phyloP scores from a whole-genome alignment of 1,140 invertebrate genomes.

The Ceratosolen solmsi region DNA sequence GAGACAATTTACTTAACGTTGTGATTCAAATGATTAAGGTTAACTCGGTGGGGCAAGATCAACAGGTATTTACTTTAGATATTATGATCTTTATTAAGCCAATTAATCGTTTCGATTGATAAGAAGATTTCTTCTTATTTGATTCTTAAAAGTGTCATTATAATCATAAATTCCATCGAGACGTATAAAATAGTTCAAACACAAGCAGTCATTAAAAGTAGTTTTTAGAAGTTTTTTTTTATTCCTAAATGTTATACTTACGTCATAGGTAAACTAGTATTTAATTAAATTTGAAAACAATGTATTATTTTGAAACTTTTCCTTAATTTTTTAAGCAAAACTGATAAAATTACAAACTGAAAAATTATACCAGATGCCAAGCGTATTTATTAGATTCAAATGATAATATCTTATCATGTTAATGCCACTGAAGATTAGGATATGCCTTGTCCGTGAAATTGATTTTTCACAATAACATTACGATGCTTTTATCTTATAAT shows the following conservation, averaged over 20 bases:
- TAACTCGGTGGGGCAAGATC: background rate
- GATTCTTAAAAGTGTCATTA: background rate
- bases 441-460: background rate
- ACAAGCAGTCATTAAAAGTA: background rate
- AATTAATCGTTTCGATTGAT: background rate
- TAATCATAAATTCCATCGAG: background rate
- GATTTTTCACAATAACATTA: slow-evolving; percentile 16
- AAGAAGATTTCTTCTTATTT: background rate
- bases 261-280: background rate
- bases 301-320: background rate
- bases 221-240: background rate
- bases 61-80: background rate
- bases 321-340: background rate
- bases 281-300: background rate
- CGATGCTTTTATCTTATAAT: background rate
- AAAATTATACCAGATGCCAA: background rate
- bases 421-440: background rate
- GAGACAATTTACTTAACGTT: background rate
- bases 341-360: background rate
- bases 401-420: slow-evolving; percentile 5
- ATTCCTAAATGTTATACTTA: background rate
- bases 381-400: background rate
- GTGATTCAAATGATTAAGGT: background rate
- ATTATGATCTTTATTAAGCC: background rate
- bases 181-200: background rate